Base-by-base conservation (phyloP, 35 echinoderm and acorn worm genomes). In the Hemicentrotus pulcherrimus region DNA sequence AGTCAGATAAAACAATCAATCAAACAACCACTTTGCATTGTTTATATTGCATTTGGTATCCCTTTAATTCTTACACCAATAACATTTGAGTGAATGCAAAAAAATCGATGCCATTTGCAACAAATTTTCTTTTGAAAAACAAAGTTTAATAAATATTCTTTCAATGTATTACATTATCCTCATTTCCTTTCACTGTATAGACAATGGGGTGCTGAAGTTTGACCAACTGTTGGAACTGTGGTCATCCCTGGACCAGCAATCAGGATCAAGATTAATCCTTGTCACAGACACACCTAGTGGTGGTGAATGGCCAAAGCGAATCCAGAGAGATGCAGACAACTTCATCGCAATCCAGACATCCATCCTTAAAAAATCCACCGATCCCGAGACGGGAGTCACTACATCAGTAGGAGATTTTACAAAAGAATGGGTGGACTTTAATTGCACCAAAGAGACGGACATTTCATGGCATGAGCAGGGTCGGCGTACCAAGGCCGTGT, bases 361-460 rank as follows among this genome's bases (percentile, higher is more conserved):
- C 88, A 95, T 96, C 94, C 31, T 98, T 0, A 94, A 94, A n/a
- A 97, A 98, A 65, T 97, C 97, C 18, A 97, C 91, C 9, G 97
- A 99, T 92, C 96, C 97, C 5, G 98, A 99, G 55, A 99, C 96
- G 60, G 98, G 96, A 35, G 97, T 98, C n/a, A 92, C 94, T 10
- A 93, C 88, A 16, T 85, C 91, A 13, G 95, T 97, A 5, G 98
- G 96, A 5, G 97, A 97, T 94, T 99, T 99, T 95, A 99, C 98
- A 7, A 95, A 93, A 32, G 98, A 99, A 88, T 99, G 98, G 98
- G 98, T 99, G 11, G 98, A 96, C 52, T 99, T 96, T 89, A 99
- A 99, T 45, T 97, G 96, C 88, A 88, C 98, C 4, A 97, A 65
- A 41, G 96, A 97, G 24, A 96, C 88, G 7, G 95, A 95, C 41